These are phyloP conservation scores for Sebastes dallii DNA, from an alignment of 2,797 vertebrate species.

Conservation along the genomic window DNA sequence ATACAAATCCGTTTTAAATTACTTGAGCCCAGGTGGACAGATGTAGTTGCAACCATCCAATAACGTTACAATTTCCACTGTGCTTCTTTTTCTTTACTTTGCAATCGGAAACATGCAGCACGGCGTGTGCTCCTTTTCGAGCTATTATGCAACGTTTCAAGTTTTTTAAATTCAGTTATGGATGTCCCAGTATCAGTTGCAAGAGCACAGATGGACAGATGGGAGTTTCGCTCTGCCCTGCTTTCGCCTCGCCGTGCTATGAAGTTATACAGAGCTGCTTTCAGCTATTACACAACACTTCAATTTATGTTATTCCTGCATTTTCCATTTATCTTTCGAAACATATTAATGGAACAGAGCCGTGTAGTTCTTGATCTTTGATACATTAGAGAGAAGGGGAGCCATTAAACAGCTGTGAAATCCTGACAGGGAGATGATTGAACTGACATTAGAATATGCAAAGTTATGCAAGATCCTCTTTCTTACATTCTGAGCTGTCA, in stretches of 20 bases:
- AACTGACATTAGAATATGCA: conserved; percentile 17
- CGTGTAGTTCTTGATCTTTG: conserved; percentile 23
- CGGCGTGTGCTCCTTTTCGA: neutral
- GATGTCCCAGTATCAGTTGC: neutral
- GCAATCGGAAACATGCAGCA: neutral
- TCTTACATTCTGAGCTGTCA: conserved; percentile 8
- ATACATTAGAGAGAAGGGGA: conserved; percentile 2
- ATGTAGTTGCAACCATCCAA: conserved; percentile 17
- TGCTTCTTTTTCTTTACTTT: neutral
- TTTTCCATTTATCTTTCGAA: conserved; percentile 1
- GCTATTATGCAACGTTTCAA: conserved; percentile 18
- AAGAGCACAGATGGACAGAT: conserved; percentile 21
- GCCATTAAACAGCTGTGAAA: conserved; percentile 4
- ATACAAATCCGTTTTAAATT: conserved; percentile 39
- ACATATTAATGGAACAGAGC: conserved; percentile 5
- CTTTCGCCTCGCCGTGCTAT: neutral
- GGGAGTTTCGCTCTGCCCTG: conserved; percentile 5
- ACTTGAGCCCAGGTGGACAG: neutral
- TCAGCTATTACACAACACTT: neutral
- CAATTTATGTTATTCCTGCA: neutral
- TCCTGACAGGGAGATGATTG: neutral
- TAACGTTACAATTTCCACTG: neutral
- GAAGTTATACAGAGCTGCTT: conserved; percentile 2
- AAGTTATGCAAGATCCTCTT: neutral
- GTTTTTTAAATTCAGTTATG: conserved; percentile 19